phyloP scores from a whole-genome alignment of 2,888 invertebrate species.

The Xestobium rufovillosum region DNA sequence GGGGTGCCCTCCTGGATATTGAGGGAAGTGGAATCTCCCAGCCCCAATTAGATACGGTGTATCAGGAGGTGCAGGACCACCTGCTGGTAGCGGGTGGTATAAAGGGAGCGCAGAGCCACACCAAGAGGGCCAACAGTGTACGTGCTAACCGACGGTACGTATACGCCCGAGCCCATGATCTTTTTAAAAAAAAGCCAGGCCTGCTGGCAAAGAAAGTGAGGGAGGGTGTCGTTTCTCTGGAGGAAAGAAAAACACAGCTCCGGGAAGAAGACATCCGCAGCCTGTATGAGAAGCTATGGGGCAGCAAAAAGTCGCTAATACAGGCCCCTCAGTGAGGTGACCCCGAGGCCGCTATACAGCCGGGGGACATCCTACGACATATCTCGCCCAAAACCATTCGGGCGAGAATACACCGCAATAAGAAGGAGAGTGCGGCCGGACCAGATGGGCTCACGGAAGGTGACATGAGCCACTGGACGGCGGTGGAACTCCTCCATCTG shows the following conservation, averaged over 20 bases:
- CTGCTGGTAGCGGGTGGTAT: neutral
- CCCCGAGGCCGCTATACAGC: conserved; percentile 3
- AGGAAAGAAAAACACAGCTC: conserved; percentile 4
- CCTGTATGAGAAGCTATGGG: conserved; percentile 29
- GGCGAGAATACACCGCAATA: no score
- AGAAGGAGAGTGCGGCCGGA: conserved; percentile 23
- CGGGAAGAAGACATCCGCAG: conserved; percentile 15
- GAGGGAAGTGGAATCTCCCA: conserved; percentile 15
- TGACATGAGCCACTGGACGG: conserved; percentile 15
- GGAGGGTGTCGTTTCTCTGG: conserved; percentile 21
- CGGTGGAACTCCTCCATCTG: conserved; percentile 16
- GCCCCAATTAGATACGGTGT: conserved; percentile 15
- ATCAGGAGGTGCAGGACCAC: conserved; percentile 8
- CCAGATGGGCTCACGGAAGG: conserved; percentile 23
- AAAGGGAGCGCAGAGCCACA: conserved; percentile 5
- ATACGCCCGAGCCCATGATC: conserved; percentile 30
- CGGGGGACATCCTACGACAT: conserved; percentile 11
- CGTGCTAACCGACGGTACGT: conserved; percentile 20
- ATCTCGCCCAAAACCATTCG: no score
- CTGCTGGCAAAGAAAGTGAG: conserved; percentile 27
- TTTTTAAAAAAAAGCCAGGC: conserved; percentile 29
- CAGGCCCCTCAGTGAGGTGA: conserved; percentile 19
- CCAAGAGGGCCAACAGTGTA: conserved; percentile 11
- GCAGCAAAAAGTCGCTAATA: conserved; percentile 19
- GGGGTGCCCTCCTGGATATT: conserved; percentile 11